A percentile compares a stretch with the other conserved stretches of the same genome.
Conservation (phyloP, 2,113 vertebrate species). For the Recurvirostra avosetta region DNA sequence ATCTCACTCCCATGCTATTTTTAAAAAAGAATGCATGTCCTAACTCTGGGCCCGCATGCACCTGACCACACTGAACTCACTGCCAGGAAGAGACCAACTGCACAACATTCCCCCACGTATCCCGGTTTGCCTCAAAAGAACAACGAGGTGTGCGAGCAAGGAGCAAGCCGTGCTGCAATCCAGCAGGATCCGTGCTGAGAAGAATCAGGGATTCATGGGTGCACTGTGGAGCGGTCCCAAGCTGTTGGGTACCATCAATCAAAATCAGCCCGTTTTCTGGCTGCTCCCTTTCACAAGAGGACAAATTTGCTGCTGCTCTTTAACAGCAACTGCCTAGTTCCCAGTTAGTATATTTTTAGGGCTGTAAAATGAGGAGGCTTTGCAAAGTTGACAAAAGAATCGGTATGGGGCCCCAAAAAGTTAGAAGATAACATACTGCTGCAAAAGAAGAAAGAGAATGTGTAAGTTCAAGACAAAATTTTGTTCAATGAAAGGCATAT, state of each 20-base stretch:
- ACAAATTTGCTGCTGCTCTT: not conserved
- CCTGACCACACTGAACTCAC: not conserved
- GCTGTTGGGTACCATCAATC: not conserved
- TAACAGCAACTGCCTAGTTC: not conserved
- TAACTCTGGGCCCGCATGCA: not conserved
- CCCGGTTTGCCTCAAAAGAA: not conserved
- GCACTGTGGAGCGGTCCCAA: not conserved
- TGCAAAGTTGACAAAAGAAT: not conserved
- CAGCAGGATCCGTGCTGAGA: not conserved
- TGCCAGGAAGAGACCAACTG: not conserved
- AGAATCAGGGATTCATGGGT: not conserved
- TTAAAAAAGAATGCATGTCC: not conserved
- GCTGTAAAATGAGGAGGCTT: not conserved
- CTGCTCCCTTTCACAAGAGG: not conserved
- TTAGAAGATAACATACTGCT: not conserved
- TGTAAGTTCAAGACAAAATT: not conserved
- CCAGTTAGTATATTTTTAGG: not conserved
- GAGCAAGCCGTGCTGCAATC: not conserved
- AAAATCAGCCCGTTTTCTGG: not conserved
- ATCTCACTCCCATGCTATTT: not conserved
- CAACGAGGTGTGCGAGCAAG: not conserved
- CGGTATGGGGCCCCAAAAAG: not conserved
- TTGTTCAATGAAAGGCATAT: not conserved
- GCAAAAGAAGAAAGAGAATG: not conserved
- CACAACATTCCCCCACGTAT: accelerated